Evolutionary conservation across 1,140 invertebrate genomes (phyloP).

Genomic region (Choristoneura fumiferana): DNA sequence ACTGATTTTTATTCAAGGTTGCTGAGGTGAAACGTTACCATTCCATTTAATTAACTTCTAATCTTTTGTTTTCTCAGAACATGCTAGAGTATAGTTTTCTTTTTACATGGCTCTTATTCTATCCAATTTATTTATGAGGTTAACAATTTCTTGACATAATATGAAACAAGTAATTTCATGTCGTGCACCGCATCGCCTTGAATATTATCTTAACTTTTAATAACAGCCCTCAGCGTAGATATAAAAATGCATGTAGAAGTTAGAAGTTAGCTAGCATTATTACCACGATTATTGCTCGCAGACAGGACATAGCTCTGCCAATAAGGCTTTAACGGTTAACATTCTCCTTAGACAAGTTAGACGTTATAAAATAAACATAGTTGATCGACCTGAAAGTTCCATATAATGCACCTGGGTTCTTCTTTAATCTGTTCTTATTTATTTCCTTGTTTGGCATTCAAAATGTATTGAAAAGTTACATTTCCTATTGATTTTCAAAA

Average conservation of each 20-base stretch:
- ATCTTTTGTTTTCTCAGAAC: conserved; percentile 1
- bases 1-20: conserved; percentile 4
- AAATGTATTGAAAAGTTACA: too few species aligned
- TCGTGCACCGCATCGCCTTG: conserved; percentile 43
- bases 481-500: too few species aligned
- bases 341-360: too few species aligned
- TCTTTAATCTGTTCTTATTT: too few species aligned
- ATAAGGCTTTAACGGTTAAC: too few species aligned
- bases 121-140: conserved; percentile 26
- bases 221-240: conserved; percentile 33
- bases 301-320: conserved; percentile 22
- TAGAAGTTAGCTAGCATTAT: conserved; percentile 33
- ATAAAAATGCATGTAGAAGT: conserved; percentile 46
- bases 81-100: neutral
- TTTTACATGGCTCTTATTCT: neutral
- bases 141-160: conserved; percentile 32
- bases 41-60: neutral
- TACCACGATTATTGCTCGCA: conserved; percentile 23
- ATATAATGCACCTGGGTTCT: too few species aligned
- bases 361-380: too few species aligned
- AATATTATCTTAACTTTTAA: conserved; percentile 55
- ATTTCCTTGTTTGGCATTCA: too few species aligned
- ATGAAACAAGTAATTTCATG: conserved; percentile 33
- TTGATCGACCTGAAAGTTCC: too few species aligned
- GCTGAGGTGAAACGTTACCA: neutral